A percentile compares a stretch with the other conserved stretches of the same genome.
These are phyloP conservation scores for Pheucticus melanocephalus DNA, from an alignment of 2,113 vertebrate genomes.

Conservation along the genomic window DNA sequence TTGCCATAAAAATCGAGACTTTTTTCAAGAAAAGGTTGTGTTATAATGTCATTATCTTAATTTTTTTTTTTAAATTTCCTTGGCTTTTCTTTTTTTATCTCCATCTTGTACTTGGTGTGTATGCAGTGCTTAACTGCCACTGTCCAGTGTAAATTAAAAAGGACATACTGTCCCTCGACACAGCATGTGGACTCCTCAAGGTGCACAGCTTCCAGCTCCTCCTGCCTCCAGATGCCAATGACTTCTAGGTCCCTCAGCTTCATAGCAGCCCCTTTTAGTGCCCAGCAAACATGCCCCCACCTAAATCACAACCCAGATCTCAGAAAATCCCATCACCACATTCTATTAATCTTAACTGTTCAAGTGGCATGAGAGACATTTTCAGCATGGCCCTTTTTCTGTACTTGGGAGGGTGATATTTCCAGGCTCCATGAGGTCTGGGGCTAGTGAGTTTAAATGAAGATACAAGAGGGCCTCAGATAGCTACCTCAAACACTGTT, in stretches of 20 bases:
- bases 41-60: neutral
- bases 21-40: neutral
- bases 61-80: neutral
- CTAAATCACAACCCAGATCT: neutral
- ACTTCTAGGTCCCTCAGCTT: neutral
- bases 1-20: neutral
- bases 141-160: neutral
- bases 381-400: neutral
- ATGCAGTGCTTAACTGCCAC: neutral
- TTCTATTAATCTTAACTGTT: neutral
- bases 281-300: neutral
- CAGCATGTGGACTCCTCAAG: neutral
- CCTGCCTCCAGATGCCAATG: neutral
- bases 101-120: neutral
- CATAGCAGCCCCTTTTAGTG: neutral
- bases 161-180: neutral
- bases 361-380: neutral
- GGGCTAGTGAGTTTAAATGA: neutral
- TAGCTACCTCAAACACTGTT: neutral
- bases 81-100: neutral
- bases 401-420: neutral
- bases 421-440: neutral
- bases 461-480: neutral
- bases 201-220: neutral
- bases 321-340: neutral